Evolutionary conservation across 1,140 invertebrate species (phyloP).

Genomic region (Trypoxylus dichotomus): DNA sequence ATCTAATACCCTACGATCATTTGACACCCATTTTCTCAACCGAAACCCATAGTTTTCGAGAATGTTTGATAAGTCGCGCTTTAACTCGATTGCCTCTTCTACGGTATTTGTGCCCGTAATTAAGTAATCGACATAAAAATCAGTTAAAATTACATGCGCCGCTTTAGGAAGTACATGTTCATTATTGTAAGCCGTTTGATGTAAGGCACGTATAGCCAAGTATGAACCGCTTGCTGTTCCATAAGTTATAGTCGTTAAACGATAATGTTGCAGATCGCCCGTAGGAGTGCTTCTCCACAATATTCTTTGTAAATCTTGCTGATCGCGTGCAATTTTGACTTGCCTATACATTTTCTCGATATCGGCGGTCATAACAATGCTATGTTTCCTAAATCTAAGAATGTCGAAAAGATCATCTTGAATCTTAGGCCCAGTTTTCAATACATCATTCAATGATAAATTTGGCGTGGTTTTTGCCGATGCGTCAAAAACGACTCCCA

Average conservation of each 20-base stretch:
- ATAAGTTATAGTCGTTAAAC: constrained; percentile 39
- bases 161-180: no score
- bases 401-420: constrained; percentile 29
- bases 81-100: constrained; percentile 36
- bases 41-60: constrained; percentile 44
- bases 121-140: no score
- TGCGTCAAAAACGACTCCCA: neutral
- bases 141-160: no score
- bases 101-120: no score
- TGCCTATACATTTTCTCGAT: constrained; percentile 38
- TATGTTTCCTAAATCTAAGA: constrained; percentile 30
- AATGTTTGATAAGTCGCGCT: neutral
- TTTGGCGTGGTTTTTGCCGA: neutral
- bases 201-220: no score
- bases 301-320: constrained; percentile 34
- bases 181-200: no score
- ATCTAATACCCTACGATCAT: no score
- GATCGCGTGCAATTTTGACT: neutral
- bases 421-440: neutral
- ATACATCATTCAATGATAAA: neutral
- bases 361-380: constrained; percentile 33
- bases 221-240: constrained; percentile 42
- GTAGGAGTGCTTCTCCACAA: constrained; percentile 30
- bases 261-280: constrained; percentile 31
- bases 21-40: constrained; percentile 53